phyloP scores from a whole-genome alignment of 2,113 vertebrate species.

The Numenius arquata region DNA sequence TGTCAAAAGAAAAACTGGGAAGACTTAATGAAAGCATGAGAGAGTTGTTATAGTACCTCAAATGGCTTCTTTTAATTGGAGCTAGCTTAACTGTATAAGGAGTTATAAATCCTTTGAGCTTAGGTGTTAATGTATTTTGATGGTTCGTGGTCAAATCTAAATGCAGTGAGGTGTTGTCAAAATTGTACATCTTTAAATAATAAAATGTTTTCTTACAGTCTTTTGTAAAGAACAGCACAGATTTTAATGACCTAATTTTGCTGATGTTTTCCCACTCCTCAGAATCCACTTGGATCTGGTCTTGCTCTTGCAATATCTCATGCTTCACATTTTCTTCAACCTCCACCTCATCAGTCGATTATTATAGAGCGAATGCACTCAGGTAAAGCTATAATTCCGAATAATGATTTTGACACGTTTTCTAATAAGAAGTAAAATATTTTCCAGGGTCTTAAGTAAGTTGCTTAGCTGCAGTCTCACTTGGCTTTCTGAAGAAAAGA shows the following conservation, averaged over 20 bases:
- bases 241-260: neutral
- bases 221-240: neutral
- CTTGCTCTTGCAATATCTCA: slow-evolving; percentile 96
- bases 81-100: neutral
- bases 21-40: neutral
- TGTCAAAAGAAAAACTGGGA: neutral
- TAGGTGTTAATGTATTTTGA: neutral
- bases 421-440: neutral
- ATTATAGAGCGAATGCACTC: slow-evolving; percentile 99
- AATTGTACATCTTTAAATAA: neutral
- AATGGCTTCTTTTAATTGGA: neutral
- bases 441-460: neutral
- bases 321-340: slow-evolving; percentile 96
- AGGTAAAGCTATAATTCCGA: slow-evolving; percentile 76
- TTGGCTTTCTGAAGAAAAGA: neutral
- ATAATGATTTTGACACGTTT: neutral
- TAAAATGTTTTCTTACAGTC: neutral
- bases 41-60: neutral
- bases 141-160: neutral
- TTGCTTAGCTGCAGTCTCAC: neutral
- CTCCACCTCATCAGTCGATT: slow-evolving; percentile 98
- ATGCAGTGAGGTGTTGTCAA: neutral
- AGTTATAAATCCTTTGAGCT: neutral
- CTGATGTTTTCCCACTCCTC: slow-evolving; percentile 38
- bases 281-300: slow-evolving; percentile 92